phyloP scores from a whole-genome alignment of 2,888 invertebrate genomes.

The Diarsia dahlii region DNA sequence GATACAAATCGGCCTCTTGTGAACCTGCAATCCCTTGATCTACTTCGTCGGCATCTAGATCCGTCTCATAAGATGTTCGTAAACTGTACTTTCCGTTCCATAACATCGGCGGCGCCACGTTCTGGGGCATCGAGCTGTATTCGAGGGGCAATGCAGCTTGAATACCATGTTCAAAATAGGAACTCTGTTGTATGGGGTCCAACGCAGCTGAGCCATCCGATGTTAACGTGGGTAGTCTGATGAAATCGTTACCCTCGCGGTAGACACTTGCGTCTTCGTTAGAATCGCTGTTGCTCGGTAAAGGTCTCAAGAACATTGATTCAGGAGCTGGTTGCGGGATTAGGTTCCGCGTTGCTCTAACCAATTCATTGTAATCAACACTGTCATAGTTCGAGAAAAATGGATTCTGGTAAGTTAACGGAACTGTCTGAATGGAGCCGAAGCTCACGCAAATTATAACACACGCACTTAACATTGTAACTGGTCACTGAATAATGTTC shows the following conservation, averaged over 20 bases:
- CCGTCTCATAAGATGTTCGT: conserved; percentile 33
- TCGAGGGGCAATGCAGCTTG: conserved; percentile 36
- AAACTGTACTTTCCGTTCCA: conserved; percentile 42
- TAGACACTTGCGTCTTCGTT: conserved; percentile 26
- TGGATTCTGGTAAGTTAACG: conserved; percentile 40
- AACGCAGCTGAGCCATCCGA: conserved; percentile 28
- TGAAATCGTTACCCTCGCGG: conserved; percentile 36
- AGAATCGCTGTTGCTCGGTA: conserved; percentile 17
- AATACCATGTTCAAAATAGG: conserved; percentile 47
- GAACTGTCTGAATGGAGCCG: conserved; percentile 47
- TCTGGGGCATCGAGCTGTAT: conserved; percentile 29
- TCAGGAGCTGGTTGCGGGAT: conserved; percentile 21
- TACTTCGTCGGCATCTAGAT: conserved; percentile 31
- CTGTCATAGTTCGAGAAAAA: conserved; percentile 35
- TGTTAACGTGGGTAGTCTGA: conserved; percentile 31
- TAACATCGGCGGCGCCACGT: conserved; percentile 30
- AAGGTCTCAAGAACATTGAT: conserved; percentile 32
- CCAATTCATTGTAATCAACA: conserved; percentile 26
- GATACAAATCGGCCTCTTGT: conserved; percentile 54
- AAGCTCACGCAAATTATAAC: conserved; percentile 49
- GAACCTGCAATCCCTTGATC: conserved; percentile 35
- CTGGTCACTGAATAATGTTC: conserved; percentile 29
- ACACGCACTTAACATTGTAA: conserved; percentile 54
- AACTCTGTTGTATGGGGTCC: conserved; percentile 33
- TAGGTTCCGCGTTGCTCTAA: conserved; percentile 30